Evolutionary conservation across 2,888 invertebrate species (phyloP), one percentile per base, ranked within the genome.

Genomic region (Gastracanthus pulcherrimus): DNA sequence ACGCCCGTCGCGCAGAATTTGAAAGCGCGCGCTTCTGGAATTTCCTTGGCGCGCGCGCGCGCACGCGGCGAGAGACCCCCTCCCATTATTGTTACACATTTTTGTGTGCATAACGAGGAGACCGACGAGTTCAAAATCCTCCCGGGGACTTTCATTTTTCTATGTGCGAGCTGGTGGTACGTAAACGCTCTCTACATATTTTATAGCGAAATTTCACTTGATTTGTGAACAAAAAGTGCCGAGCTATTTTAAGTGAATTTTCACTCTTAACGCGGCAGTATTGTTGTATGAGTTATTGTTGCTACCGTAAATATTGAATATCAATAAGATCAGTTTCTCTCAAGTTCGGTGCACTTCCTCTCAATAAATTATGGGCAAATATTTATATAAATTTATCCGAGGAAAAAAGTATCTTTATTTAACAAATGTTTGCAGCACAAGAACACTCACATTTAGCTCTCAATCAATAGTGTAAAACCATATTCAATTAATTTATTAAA

Each of bases 111-210:
- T 23, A 58, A 72, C 16, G 60, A 62, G 16, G 36, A 31, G 45
- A 7, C 23, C 19, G n/a, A n/a, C n/a, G 58, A 5, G 62, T 38
- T 81, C 64, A 81, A 81, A 76, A 76, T 41, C 55, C 71, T 76
- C 26, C 11, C 31, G 19, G n/a, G 26, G n/a, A 81, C 81, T 81
- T 76, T 81, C 76, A 60, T 67, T 76, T 72, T 81, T 81, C 70
- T 26, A 0, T 45, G 60, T n/a, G 19, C 31, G 19, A n/a, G 7
- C 19, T 29, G 26, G 16, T 3, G 2, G 41, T 16, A 26, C 55
- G 55, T 23, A 55, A 51, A 51, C 16, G 51, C 36, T n/a, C 5
- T 29, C 19, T 34, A 26, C 41, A 51, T 34, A 55, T 66, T 71
- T 71, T 66, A 62, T 19, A 60, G 34, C 4, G 48, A 45, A 78